A percentile compares a stretch with the other conserved stretches of the same genome.
Evolutionary conservation across 2,113 vertebrate genomes (phyloP).

Genomic region (Noctilio leporinus): DNA sequence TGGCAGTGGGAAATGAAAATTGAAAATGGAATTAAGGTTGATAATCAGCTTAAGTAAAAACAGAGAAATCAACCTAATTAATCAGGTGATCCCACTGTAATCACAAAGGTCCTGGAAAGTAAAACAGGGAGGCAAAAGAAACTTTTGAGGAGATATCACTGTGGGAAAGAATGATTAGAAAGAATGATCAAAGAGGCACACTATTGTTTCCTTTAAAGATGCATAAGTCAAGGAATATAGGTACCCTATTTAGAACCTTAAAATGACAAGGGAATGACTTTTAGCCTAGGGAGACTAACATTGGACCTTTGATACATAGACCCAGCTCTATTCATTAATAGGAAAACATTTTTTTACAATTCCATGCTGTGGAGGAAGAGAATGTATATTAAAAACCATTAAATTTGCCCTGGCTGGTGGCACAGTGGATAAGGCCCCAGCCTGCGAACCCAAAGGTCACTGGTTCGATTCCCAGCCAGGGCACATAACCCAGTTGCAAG

Average conservation of each 20-base stretch:
- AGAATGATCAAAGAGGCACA: neutral
- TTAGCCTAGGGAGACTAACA: neutral
- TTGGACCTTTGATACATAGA: neutral
- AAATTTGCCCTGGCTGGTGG: no score
- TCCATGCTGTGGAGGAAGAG: neutral
- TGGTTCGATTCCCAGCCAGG: no score
- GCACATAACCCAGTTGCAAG: no score
- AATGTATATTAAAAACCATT: neutral
- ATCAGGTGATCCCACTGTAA: neutral
- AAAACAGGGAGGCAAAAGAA: neutral
- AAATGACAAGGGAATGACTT: neutral
- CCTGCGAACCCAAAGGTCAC: no score
- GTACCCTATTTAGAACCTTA: neutral
- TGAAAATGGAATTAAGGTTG: neutral
- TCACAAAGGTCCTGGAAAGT: neutral
- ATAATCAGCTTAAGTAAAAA: neutral
- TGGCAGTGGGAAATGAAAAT: neutral
- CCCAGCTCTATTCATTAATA: neutral
- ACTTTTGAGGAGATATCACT: neutral
- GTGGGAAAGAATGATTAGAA: neutral
- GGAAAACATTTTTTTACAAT: neutral
- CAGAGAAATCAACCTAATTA: neutral
- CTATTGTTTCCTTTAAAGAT: neutral
- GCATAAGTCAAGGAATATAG: neutral
- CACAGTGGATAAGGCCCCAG: no score